These are phyloP conservation scores for Hydrozoanthus gracilis DNA, from an alignment of 92 coral and sea anemone species.

Conservation along the genomic window DNA sequence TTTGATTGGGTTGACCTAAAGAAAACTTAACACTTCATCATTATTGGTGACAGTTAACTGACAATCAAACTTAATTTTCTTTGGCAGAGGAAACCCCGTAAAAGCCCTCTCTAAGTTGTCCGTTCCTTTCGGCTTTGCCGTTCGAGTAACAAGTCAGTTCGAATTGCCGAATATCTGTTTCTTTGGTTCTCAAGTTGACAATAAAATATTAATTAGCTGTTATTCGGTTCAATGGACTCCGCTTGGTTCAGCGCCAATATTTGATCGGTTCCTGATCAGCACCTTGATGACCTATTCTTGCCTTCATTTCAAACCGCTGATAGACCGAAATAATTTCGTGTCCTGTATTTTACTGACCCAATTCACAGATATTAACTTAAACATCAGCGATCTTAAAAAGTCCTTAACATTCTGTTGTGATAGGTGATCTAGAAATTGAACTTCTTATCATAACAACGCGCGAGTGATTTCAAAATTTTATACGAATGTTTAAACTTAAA, in stretches of 20 bases:
- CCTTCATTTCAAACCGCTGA: not conserved
- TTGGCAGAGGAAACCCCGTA: slow-evolving; percentile 66
- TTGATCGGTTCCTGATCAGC: slow-evolving; percentile 8
- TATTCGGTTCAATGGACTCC: slow-evolving; percentile 60
- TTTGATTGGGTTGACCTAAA: slow-evolving; percentile 60
- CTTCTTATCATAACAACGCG: not conserved
- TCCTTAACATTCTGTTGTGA: too few species aligned
- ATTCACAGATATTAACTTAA: not conserved
- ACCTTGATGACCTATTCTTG: not conserved
- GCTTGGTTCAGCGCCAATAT: slow-evolving; percentile 61
- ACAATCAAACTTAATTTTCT: slow-evolving; percentile 38
- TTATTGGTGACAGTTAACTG: slow-evolving; percentile 44
- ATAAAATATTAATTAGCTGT: slow-evolving; percentile 65
- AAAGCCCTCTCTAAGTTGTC: not conserved
- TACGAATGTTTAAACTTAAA: not conserved
- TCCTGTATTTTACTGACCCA: not conserved
- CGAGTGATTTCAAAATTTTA: not conserved
- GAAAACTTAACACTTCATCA: slow-evolving; percentile 36
- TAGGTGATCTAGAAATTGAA: too few species aligned
- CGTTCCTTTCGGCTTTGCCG: slow-evolving; percentile 10
- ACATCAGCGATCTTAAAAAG: not conserved
- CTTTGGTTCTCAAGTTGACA: slow-evolving; percentile 40
- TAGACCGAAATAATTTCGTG: not conserved
- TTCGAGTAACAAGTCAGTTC: slow-evolving; percentile 34
- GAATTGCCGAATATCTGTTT: slow-evolving; percentile 56